Conservation (phyloP, 2,113 vertebrate genomes). For the Anas platyrhynchos region DNA sequence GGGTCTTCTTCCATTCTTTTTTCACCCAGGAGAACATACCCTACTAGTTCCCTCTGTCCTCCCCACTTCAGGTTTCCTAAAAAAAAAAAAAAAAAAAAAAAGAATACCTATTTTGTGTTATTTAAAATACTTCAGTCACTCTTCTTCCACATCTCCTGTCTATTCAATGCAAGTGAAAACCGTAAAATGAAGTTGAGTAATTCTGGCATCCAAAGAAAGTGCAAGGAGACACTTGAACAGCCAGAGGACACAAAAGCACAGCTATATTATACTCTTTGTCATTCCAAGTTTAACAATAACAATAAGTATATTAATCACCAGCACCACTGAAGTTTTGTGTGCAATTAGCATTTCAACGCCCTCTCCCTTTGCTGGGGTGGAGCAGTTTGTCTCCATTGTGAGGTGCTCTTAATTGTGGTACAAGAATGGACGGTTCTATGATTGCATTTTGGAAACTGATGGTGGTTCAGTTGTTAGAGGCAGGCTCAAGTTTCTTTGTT, state of each 20-base stretch:
- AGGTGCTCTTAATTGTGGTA: slow-evolving; percentile 54
- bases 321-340: slow-evolving; percentile 50
- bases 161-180: slow-evolving; percentile 70
- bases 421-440: slow-evolving; percentile 36
- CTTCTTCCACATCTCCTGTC: slow-evolving; percentile 71
- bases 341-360: slow-evolving; percentile 70
- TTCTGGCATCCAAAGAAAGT: slow-evolving; percentile 77
- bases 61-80: not conserved
- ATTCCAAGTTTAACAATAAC: slow-evolving; percentile 75
- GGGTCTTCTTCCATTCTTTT: not conserved
- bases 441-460: slow-evolving; percentile 57
- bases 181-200: slow-evolving; percentile 74
- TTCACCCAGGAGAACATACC: not conserved
- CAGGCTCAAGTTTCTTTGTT: slow-evolving; percentile 58
- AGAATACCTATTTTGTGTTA: slow-evolving; percentile 40
- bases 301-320: slow-evolving; percentile 75
- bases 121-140: slow-evolving; percentile 61
- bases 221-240: slow-evolving; percentile 68
- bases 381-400: slow-evolving; percentile 34
- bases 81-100: not conserved
- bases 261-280: slow-evolving; percentile 71
- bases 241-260: slow-evolving; percentile 73
- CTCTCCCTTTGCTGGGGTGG: slow-evolving; percentile 47
- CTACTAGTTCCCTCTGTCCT: not conserved
- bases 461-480: slow-evolving; percentile 50